Conservation (phyloP, 2,888 invertebrate genomes). For the Xylophagus ater region DNA sequence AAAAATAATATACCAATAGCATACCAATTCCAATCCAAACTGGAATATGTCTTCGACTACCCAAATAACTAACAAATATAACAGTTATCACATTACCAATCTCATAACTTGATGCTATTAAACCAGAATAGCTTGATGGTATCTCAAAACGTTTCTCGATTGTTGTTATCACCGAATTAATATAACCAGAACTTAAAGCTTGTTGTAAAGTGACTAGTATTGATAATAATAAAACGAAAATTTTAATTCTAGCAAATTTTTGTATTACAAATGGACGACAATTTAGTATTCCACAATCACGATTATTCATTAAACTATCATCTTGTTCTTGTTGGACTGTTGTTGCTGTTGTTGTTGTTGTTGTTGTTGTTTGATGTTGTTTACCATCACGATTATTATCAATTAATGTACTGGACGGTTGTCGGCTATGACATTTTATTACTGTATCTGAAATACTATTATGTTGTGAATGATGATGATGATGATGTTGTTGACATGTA, state of each 20-base stretch:
- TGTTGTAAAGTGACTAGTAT: constrained; percentile 84
- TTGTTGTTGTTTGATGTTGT: constrained; percentile 3
- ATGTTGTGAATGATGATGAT: constrained; percentile 28
- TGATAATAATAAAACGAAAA: constrained; percentile 79
- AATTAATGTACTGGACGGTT: constrained; percentile 63
- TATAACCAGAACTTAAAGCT: constrained; percentile 82
- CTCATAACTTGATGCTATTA: constrained; percentile 90
- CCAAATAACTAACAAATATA: constrained; percentile 90
- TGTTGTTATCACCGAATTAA: constrained; percentile 92
- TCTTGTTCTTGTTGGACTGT: constrained; percentile 38
- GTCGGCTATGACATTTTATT: constrained; percentile 69
- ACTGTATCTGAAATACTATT: constrained; percentile 26
- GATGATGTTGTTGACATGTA: constrained; percentile 18
- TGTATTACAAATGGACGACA: constrained; percentile 80
- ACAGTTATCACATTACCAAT: constrained; percentile 92
- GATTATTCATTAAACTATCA: constrained; percentile 55
- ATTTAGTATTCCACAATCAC: constrained; percentile 79
- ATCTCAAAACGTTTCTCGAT: constrained; percentile 93
- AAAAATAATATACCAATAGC: constrained; percentile 24
- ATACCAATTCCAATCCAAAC: constrained; percentile 88
- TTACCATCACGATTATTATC: constrained; percentile 58
- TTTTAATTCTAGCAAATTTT: constrained; percentile 82
- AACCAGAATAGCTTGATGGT: constrained; percentile 83
- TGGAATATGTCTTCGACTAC: constrained; percentile 83
- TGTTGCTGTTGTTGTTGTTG: not conserved